Base-by-base conservation (phyloP, 1,140 invertebrate genomes). In the Drosophila equinoxialis region DNA sequence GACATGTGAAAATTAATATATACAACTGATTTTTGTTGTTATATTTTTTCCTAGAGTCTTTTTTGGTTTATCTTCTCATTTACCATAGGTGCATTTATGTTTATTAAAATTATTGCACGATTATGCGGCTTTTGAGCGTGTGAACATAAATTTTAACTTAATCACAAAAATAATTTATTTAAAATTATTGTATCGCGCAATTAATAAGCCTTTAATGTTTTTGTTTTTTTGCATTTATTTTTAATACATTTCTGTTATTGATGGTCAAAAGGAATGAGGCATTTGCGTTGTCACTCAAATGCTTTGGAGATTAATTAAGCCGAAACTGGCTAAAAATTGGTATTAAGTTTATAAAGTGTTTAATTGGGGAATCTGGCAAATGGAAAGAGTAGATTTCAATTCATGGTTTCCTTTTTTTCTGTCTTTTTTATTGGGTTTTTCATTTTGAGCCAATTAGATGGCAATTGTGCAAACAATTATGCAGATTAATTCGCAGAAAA, bases 131-230 rank as follows among this genome's bases (percentile, higher is more conserved):
- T 30, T 68, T 61, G 61, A 57, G 35, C 48, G 41, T 61, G 33
- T 73, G 48, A 63, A 63, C 58, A 77, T 77, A 70, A 77, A 77
- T 77, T 70, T 30, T 42, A 65, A 41, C 37, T 67, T 77, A 77
- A 74, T 58, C 59, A 37, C 58, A n/a, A 48, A 59, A 11, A 67
- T 74, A 74, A 77, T 74, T 74, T 64, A 74, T 70, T 77, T 57
- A 71, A 58, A 55, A 30, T 20, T 6, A 23, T 13, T 11, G 23
- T 54, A 45, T 54, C 13, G 7, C 17, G 17, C 23, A 66, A 30
- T 45, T 59, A 59, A 59, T 59, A 59, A 59, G 57, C 57, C 14
- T 14, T 59, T 37, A 39, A 37, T 39, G 33, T 20, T 37, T 17
- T 10, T 59, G 17, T 37, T 20, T 37, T 30, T 30, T 17, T 20